phyloP scores from a whole-genome alignment of 2,888 invertebrate genomes.

The Muscina levida region DNA sequence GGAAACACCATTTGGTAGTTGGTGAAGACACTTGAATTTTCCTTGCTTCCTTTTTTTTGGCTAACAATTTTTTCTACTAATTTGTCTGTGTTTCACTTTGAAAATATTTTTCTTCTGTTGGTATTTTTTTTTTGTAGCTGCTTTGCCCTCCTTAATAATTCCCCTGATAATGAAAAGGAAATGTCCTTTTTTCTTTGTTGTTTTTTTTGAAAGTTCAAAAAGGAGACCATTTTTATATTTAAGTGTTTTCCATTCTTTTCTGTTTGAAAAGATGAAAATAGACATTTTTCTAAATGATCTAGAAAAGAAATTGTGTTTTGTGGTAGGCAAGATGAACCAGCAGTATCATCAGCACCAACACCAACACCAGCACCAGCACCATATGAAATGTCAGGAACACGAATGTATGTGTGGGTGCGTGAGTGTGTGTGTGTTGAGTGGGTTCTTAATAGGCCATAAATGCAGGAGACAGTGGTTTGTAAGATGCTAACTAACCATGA shows the following conservation, averaged over 20 bases:
- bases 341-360: too few species aligned
- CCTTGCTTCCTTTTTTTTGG: conserved; percentile 41
- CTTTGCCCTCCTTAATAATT: conserved; percentile 43
- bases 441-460: too few species aligned
- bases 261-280: conserved; percentile 20
- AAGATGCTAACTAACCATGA: too few species aligned
- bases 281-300: conserved; percentile 58
- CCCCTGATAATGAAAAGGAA: conserved; percentile 58
- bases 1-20: not conserved
- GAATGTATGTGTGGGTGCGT: too few species aligned
- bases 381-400: not conserved
- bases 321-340: conserved; percentile 9
- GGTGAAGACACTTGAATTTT: conserved; percentile 31
- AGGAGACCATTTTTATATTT: conserved; percentile 56
- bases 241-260: conserved; percentile 59
- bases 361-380: not conserved
- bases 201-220: conserved; percentile 49
- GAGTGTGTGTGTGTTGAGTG: too few species aligned
- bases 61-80: conserved; percentile 34
- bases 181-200: conserved; percentile 59
- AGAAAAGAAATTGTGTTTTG: conserved; percentile 29
- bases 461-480: not conserved
- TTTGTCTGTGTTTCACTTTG: conserved; percentile 53
- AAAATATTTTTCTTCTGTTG: conserved; percentile 24
- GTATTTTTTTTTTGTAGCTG: conserved; percentile 25